Evolutionary conservation across 2,797 vertebrate genomes (phyloP), one percentile per base, ranked within the genome.

Genomic region (Sciurus carolinensis): DNA sequence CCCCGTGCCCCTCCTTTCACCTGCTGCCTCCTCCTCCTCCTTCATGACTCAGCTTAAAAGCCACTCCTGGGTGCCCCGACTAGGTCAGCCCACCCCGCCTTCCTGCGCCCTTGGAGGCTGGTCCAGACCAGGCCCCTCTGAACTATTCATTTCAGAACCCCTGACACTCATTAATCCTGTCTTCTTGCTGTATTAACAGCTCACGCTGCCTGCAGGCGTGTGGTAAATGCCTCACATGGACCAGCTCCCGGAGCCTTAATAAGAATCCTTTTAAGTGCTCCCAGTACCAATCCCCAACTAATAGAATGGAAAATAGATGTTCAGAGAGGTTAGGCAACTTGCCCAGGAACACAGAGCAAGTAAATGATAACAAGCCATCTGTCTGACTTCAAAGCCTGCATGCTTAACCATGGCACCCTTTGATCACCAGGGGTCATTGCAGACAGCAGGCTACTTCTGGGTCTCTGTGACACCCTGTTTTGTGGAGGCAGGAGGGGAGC

Each of bases 251-350:
- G 30, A 14, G 52, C 81, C 66, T 80, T 47, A 42, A n/a, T 33
- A 79, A 92, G 39, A 76, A 90, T 79, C 79, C 52, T 83, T 71
- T 81, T 67, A 91, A 83, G 67, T 20, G 54, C 64, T 71, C 44
- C 93, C 90, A 64, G 94, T 39, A 91, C 39, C 87, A 72, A 50
- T 76, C 75, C 72, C 80, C 50, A 50, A 69, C 73, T 83, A 79
- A 92, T 8, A 71, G 62, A 64, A 9, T 62, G 84, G 75, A 76
- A 95, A 85, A 84, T 62, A 64, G 86, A 73, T 72, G 24, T 88
- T 86, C 96, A 95, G 94, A 97, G 82, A 92, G 64, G 86, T 80
- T 81, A 89, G 90, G 90, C 71, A 90, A 85, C 57, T 89, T 80
- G 52, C 88, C 82, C 66, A 59, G 80, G 88, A 85, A 87, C 71